Evolutionary conservation across 2,797 vertebrate species (phyloP), one percentile per base, ranked within the genome.

Genomic region (Silurus lanzhouensis): DNA sequence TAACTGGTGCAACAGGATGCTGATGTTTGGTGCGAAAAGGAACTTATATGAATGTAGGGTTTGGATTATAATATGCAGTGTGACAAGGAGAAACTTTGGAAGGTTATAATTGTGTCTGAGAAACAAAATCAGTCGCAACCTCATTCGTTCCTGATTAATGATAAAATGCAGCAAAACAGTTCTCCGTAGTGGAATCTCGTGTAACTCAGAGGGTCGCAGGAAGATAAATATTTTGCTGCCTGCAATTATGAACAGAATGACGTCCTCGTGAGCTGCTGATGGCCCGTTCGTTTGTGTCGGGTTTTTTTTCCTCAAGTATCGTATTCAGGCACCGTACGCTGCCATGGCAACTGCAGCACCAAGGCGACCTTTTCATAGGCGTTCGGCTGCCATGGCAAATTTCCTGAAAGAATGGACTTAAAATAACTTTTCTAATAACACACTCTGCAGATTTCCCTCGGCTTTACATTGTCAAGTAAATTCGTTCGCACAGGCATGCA

Each of bases 371-470:
- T 81, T 83, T 87, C 70, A 87, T 85, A 68, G 81, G 81, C 72
- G 87, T 82, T 48, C n/a, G 22, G 84, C 82, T 87, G 83, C 89
- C 86, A 90, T 90, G 88, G 88, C 80, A 89, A 85, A 86, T 86
- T 83, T 86, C 83, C 70, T 58, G 38, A 86, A 74, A 83, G 86
- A 83, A 82, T 81, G 68, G 20, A 77, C 63, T 67, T 27, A 82
- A 83, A 84, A 89, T 85, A 88, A 64, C 68, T 17, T 82, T 84
- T 78, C 38, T 61, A 83, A 67, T 84, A 84, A 68, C 31, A 60
- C 74, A 81, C 67, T 81, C 17, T 55, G 74, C 71, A 66, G 60
- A 6, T 48, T 80, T 77, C 58, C 57, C 82, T 86, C 48, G 83
- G 80, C 85, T 88, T 81, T 46, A 77, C 44, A 44, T 79, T 57